A percentile compares a stretch with the other conserved stretches of the same genome.
phyloP scores from a whole-genome alignment of 1,140 invertebrate species.

The Schmidtea mediterranea region DNA sequence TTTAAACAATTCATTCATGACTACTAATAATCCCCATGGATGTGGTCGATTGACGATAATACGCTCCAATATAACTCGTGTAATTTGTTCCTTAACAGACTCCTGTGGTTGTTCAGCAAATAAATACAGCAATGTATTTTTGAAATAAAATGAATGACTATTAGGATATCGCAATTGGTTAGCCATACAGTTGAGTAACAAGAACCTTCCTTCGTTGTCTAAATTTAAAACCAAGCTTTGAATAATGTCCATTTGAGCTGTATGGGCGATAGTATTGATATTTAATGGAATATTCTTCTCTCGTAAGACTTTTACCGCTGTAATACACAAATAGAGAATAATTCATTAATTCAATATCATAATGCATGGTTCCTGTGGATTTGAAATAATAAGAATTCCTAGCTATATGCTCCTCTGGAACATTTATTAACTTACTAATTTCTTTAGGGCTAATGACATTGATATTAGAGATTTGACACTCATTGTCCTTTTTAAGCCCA shows the following conservation, averaged over 20 bases:
- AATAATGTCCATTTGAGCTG: constrained; percentile 96
- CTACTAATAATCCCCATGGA: constrained; percentile 91
- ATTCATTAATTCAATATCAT: constrained; percentile 85
- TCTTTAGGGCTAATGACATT: too few species aligned
- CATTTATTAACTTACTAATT: too few species aligned
- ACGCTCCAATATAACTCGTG: constrained; percentile 66
- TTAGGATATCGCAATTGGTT: constrained; percentile 95
- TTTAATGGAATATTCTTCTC: constrained; percentile 54
- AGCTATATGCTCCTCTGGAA: too few species aligned
- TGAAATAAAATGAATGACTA: constrained; percentile 97
- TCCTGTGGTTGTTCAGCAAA: constrained; percentile 93
- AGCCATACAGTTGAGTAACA: constrained; percentile 88
- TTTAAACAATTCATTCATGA: constrained; percentile 93
- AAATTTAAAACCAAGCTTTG: constrained; percentile 87
- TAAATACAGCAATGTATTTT: constrained; percentile 72
- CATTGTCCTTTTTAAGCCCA: not conserved
- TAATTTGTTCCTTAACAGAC: constrained; percentile 59
- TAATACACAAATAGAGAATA: constrained; percentile 80
- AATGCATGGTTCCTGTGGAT: constrained; percentile 33
- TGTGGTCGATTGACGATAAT: constrained; percentile 90
- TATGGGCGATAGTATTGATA: constrained; percentile 76
- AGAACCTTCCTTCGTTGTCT: constrained; percentile 69
- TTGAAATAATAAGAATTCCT: too few species aligned
- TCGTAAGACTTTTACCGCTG: constrained; percentile 46
- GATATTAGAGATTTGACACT: too few species aligned